Evolutionary conservation across 2,113 vertebrate genomes (phyloP), one percentile per base, ranked within the genome.

Genomic region (Pygoscelis antarcticus): DNA sequence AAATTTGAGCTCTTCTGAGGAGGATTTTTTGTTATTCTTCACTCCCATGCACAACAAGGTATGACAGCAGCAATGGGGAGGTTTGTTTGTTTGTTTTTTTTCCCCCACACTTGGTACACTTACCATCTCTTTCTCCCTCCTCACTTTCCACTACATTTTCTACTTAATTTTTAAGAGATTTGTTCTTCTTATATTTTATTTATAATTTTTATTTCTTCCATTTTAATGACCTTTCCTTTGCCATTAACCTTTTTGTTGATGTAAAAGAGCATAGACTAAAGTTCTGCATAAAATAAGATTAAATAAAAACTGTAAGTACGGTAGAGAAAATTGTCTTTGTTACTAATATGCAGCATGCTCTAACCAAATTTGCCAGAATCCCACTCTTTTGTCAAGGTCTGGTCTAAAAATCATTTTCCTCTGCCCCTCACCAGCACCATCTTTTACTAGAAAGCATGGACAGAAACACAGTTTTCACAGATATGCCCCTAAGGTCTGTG

Each of bases 401-500:
- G 16, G 5, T 49, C 51, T 36, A 78, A 91, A 89, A 66, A 7
- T 34, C 0, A 17, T 47, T 81, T 65, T 72, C 36, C 11, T 61
- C 36, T 60, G 32, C 9, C 26, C 4, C 57, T 72, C 16, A 51
- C 16, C 54, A 77, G 5, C 18, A 60, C 3, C 6, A 1, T 65
- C 13, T 66, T 70, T 69, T 32, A 70, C 25, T 66, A 60, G 32
- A 84, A 55, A 61, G 21, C 11, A 30, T 4, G 11, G 17, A 15
- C 17, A 60, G 22, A 76, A 89, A 62, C 3, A 30, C 10, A 32
- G 25, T 32, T 60, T 83, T 23, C n/a, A n/a, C 7, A 36, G n/a
- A 26, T 23, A 15, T 0, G 0, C 1, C n/a, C 11, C 10, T 23
- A 34, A 60, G 23, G 15, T 22, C 34, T 32, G 4, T 23, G 49